These are phyloP conservation scores for Panzeria rudis DNA, from an alignment of 2,888 invertebrate genomes.

Conservation along the genomic window DNA sequence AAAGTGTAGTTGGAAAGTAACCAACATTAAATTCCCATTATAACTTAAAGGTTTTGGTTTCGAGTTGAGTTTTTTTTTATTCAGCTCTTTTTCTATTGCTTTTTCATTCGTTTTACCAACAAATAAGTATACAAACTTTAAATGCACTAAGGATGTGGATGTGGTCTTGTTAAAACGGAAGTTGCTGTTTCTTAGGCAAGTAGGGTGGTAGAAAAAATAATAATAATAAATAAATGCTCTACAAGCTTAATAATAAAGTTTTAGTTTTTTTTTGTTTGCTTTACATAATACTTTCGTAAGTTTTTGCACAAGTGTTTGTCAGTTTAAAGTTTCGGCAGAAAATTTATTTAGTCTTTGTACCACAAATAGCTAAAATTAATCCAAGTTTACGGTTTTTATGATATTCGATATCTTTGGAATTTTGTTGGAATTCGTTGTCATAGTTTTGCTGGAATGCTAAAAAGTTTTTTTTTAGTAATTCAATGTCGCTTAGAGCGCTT, in stretches of 20 bases:
- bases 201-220: not conserved
- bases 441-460: not conserved
- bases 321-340: slow-evolving; percentile 21
- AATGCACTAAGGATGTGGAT: slow-evolving; percentile 59
- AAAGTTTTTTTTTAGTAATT: slow-evolving; percentile 7
- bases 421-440: not conserved
- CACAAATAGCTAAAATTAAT: slow-evolving; percentile 27
- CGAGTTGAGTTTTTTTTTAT: slow-evolving; percentile 2
- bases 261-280: slow-evolving; percentile 15
- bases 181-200: slow-evolving; percentile 28
- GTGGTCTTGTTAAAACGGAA: slow-evolving; percentile 41
- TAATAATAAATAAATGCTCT: no score
- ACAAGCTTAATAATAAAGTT: slow-evolving; percentile 45
- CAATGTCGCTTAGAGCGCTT: not conserved
- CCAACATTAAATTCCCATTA: slow-evolving; percentile 67
- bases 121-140: slow-evolving; percentile 59
- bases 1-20: slow-evolving; percentile 62
- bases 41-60: slow-evolving; percentile 64
- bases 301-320: slow-evolving; percentile 23
- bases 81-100: not conserved
- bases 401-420: not conserved
- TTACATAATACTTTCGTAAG: not conserved
- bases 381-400: slow-evolving; percentile 1
- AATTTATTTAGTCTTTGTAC: slow-evolving; percentile 7
- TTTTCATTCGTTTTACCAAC: slow-evolving; percentile 18